Base-by-base conservation (phyloP, 2,113 vertebrate species). In the Mola mola region DNA sequence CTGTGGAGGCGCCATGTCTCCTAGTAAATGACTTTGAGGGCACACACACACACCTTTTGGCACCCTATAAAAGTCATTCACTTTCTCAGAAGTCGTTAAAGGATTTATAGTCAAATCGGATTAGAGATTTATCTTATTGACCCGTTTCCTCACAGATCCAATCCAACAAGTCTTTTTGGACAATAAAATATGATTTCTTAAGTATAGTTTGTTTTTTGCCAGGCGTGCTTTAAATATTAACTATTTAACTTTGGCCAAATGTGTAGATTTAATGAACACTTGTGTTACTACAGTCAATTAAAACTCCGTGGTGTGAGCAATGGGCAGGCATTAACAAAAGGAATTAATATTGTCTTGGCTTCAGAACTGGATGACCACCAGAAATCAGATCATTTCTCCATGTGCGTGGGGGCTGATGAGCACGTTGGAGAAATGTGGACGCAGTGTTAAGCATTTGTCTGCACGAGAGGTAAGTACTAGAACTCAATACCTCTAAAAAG, bases 41-140 rank as follows among this genome's bases (percentile, higher is more conserved):
- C 4, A 34, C 33, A 34, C 33, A 53, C 5, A 62, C 72, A 74
- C 72, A 47, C 51, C 51, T 75, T 64, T 52, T 72, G 75, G 72
- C 56, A 62, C 2, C 8, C 7, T 38, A 19, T 68, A 19, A 72
- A 73, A 38, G 38, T 17, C 2, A 41, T 33, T n/a, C n/a, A 9
- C 3, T 8, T 48, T 47, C 38, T 42, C n/a, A 40, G 9, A 34
- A 34, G n/a, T n/a, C n/a, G n/a, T n/a, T n/a, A n/a, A n/a, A n/a
- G n/a, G n/a, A n/a, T n/a, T n/a, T n/a, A n/a, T n/a, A 34, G 33
- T 15, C 11, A 34, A 34, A 13, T 34, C 33, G 3, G 9, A 12
- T 11, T 1, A 33, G 31, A 33, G 15, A 34, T 34, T 10, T 13
- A 8, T 4, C 11, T 4, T 4, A 34, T 13, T 34, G 33, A 13